These are phyloP conservation scores for Ceyx cyanopectus DNA, from an alignment of 2,113 vertebrate genomes.

Conservation along the genomic window DNA sequence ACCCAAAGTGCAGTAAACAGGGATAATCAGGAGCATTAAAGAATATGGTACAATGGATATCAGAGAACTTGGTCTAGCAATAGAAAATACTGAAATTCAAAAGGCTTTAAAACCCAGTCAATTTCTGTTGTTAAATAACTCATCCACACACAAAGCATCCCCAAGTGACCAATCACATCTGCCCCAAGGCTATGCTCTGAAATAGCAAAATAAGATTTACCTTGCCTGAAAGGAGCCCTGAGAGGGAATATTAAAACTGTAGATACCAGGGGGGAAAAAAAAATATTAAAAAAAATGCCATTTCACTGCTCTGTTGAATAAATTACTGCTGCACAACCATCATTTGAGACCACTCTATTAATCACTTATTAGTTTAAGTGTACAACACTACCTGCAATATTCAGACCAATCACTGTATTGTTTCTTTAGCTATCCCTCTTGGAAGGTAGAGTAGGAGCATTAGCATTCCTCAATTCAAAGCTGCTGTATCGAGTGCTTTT, in stretches of 20 bases:
- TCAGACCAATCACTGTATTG: background rate
- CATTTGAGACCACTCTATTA: background rate
- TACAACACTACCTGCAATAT: background rate
- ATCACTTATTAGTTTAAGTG: background rate
- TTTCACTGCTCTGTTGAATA: background rate
- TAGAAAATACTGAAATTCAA: constrained; percentile 13
- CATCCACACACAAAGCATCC: background rate
- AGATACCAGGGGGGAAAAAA: background rate
- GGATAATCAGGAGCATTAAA: constrained; percentile 40
- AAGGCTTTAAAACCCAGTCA: constrained; percentile 1
- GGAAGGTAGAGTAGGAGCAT: background rate
- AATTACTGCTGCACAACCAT: background rate
- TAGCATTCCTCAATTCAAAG: background rate
- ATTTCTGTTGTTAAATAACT: constrained; percentile 21
- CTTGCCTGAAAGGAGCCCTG: background rate
- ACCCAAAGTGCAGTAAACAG: constrained; percentile 32
- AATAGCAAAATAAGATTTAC: background rate
- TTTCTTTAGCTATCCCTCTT: background rate
- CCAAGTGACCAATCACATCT: background rate
- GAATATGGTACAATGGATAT: background rate
- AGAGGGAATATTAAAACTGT: background rate
- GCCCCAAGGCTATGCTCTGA: background rate
- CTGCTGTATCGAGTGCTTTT: background rate
- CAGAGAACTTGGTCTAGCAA: constrained; percentile 26
- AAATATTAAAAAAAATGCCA: background rate